phyloP scores from a whole-genome alignment of 2,888 invertebrate species.

The Agonum fuliginosum region DNA sequence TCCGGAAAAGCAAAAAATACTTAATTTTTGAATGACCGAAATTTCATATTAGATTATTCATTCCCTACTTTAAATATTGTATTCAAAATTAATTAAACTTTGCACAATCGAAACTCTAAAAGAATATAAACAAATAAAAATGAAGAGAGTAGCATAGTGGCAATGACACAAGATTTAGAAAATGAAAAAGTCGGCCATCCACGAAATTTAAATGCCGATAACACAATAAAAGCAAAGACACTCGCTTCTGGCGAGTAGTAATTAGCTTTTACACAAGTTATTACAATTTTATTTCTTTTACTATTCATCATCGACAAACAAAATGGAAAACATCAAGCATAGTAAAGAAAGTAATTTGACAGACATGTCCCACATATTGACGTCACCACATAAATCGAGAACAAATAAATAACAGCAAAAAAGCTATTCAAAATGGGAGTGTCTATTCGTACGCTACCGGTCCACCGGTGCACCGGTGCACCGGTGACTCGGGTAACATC shows the following conservation, averaged over 20 bases:
- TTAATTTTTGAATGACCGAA: too few species aligned
- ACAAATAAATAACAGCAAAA: conserved; percentile 40
- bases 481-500: too few species aligned
- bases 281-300: conserved; percentile 43
- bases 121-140: too few species aligned
- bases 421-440: conserved; percentile 37
- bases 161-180: not conserved
- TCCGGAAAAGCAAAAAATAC: too few species aligned
- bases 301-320: conserved; percentile 24
- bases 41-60: too few species aligned
- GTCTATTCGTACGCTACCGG: too few species aligned
- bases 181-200: not conserved
- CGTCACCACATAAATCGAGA: conserved; percentile 47
- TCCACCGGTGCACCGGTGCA: too few species aligned
- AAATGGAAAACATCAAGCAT: conserved; percentile 45
- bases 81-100: too few species aligned
- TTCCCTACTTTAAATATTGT: too few species aligned
- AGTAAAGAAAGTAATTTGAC: conserved; percentile 55
- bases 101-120: too few species aligned
- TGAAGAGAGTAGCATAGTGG: not conserved
- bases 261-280: conserved; percentile 8
- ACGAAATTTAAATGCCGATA: conserved; percentile 15
- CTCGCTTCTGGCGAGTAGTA: not conserved
- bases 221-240: not conserved
- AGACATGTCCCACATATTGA: conserved; percentile 47